Base-by-base conservation (phyloP, 2,888 invertebrate genomes). In the Trachelus iudaicus region DNA sequence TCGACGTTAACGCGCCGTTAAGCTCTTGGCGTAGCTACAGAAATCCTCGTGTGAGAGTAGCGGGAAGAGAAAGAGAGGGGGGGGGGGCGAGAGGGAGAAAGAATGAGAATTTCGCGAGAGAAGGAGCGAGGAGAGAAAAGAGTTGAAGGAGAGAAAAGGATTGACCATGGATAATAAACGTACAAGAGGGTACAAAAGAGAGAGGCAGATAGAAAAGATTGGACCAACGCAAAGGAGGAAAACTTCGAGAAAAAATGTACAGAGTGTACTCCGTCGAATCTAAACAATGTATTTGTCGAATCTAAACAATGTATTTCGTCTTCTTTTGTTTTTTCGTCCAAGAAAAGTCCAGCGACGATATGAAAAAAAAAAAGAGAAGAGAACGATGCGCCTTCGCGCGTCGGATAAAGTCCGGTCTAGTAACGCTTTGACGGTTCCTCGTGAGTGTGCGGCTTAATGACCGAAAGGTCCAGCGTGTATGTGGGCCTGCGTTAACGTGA, bases 401-500 rank as follows among this genome's bases (percentile, higher is more conserved):
- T 23, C 23, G 9, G 23, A 56, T 56, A 23, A 56, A 23, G 1
- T 23, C 56, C 56, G 56, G 23, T 23, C 23, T 2, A 23, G 56
- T 9, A 23, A 56, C 56, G 23, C 56, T 23, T 56, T 9, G 56
- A 56, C 56, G 56, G 1, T 56, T 35, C 12, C 23, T 56, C 9
- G 23, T 56, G 56, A 9, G 56, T 23, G 79, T 79, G 79, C 68
- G 80, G 80, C 82, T 83, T 82, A 87, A 87, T 82, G 84, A 82
- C 80, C 80, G 81, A 84, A 85, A 82, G 86, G 84, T 82, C 82
- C 80, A 80, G 56, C 23, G 23, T 80, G 80, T 80, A 56, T 23
- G 56, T 23, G 56, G 56, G 23, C 78, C 35, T 34, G 80, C 82
- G 82, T 86, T 86, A 85, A 86, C 83, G 82, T 83, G 85, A 87